phyloP scores from a whole-genome alignment of 2,888 invertebrate species.

The Drosophila antonietae region DNA sequence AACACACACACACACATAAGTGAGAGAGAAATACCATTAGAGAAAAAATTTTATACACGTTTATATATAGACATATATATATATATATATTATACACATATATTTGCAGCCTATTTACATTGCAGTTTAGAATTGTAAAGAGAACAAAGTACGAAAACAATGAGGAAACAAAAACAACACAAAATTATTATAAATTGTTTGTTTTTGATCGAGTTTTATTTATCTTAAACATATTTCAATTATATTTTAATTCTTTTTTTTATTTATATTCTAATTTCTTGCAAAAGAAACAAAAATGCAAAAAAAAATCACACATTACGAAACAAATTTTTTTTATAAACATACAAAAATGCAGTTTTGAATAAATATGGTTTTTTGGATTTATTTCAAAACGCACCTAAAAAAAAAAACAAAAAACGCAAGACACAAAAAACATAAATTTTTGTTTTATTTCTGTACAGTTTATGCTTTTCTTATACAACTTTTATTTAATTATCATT shows the following conservation, averaged over 20 bases:
- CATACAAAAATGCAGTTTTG: conserved; percentile 76
- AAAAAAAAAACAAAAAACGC: conserved; percentile 64
- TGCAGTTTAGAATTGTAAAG: conserved; percentile 34
- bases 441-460: conserved; percentile 60
- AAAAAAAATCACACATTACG: conserved; percentile 22
- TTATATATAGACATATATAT: conserved; percentile 10
- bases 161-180: too few species aligned
- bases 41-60: neutral
- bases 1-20: conserved; percentile 23
- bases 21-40: conserved; percentile 6
- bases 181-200: conserved; percentile 38
- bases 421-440: conserved; percentile 56
- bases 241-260: conserved; percentile 52
- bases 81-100: conserved; percentile 7
- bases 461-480: neutral
- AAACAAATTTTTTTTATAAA: conserved; percentile 57
- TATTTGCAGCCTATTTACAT: conserved; percentile 40
- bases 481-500: conserved; percentile 9
- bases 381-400: conserved; percentile 82
- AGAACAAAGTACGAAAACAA: conserved; percentile 22
- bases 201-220: conserved; percentile 55
- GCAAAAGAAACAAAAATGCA: conserved; percentile 46
- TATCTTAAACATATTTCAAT: conserved; percentile 42
- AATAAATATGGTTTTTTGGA: conserved; percentile 84
- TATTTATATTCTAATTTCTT: conserved; percentile 56